Evolutionary conservation across 2,113 vertebrate genomes (phyloP).

Genomic region (Anoura caudifer): DNA sequence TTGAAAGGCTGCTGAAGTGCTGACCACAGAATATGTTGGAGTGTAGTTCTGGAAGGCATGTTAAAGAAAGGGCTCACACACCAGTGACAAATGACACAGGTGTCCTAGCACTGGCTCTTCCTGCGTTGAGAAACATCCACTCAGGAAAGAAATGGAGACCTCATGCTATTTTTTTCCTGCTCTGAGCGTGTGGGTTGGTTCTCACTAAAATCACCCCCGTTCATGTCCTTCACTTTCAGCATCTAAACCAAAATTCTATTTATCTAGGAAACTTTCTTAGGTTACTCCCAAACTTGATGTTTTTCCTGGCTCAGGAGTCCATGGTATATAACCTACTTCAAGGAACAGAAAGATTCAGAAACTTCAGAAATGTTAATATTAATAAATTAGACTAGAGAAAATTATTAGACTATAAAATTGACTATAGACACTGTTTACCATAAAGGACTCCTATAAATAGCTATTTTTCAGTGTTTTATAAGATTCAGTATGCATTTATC

Average conservation of each 20-base stretch:
- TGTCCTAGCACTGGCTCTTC: not conserved
- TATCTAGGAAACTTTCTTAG: not conserved
- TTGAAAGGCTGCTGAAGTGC: fast-evolving
- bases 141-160: not conserved
- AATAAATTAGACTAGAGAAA: not conserved
- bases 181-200: not conserved
- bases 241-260: not conserved
- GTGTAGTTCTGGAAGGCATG: not conserved
- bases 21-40: not conserved
- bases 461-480: not conserved
- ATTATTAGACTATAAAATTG: not conserved
- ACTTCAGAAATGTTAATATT: conserved; percentile 4
- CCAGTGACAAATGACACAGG: not conserved
- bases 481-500: not conserved
- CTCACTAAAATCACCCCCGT: not conserved
- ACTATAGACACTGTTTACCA: not conserved
- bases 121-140: not conserved
- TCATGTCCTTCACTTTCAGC: not conserved
- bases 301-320: not conserved
- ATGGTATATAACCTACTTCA: not conserved
- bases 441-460: not conserved
- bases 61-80: not conserved
- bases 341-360: not conserved
- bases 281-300: not conserved
- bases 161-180: not conserved